Evolutionary conservation across 2,888 invertebrate genomes (phyloP), one percentile per base, ranked within the genome.

Genomic region (Himalopsyche japonica): DNA sequence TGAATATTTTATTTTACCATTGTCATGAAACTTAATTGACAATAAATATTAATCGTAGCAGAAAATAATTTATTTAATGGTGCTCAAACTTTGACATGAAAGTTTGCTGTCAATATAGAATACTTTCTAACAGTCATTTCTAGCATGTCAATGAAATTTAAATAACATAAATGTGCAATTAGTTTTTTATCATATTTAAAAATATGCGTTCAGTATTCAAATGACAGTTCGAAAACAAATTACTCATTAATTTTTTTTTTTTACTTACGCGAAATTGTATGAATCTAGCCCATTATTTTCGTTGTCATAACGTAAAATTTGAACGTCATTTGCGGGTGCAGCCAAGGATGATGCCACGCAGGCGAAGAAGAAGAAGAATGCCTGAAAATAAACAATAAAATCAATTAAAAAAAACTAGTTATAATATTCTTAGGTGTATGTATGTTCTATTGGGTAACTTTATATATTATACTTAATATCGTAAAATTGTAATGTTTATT

Each of bases 241-340:
- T 18, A 32, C 10, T n/a, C 15, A 70, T 20, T n/a, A 27, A 24
- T 49, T 49, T 49, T 24, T 27, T 49, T 24, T 27, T 79, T 48
- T 87, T 78, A 87, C 90, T 88, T 89, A 92, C 92, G 88, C 88
- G 82, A 88, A 92, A 82, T 86, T 90, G 87, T 91, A 92, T 12
- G 88, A 87, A 77, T 91, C 92, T 32, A 91, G 88, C 85, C 91
- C 92, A 85, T 90, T 90, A 86, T 91, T 91, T 84, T 92, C 90
- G 1, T 89, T 88, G n/a, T 90, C 90, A 70, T 88, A 90, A 83
- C 89, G 88, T 57, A 91, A 81, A 43, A 92, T 88, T 86, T 91
- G 90, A 1, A 90, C 89, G 80, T 90, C 90, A 43, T 89, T 88
- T 80, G 86, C 90, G 7, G 91, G 90, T 15, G 91, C 91, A 18